Conservation (phyloP, 1,140 invertebrate species). For the Caenorhabditis latens region DNA sequence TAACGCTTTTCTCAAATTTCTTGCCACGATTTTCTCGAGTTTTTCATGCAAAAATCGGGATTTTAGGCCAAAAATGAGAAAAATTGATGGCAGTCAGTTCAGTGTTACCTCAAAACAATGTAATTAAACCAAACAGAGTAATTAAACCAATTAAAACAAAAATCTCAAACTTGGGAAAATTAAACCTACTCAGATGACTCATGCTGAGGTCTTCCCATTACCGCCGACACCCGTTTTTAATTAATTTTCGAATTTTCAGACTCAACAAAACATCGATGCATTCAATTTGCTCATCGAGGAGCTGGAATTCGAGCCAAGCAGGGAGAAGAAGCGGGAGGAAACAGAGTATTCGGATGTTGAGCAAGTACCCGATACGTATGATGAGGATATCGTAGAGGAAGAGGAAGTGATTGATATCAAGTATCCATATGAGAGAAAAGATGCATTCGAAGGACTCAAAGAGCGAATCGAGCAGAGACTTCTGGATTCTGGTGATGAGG, state of each 20-base stretch:
- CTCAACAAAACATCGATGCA: background rate
- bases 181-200: constrained; percentile 46
- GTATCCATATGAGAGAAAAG: constrained; percentile 41
- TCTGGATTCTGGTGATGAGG: constrained; percentile 7
- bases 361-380: background rate
- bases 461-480: constrained; percentile 14
- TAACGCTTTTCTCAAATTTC: background rate
- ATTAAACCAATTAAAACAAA: background rate
- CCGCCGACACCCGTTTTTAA: constrained; percentile 2
- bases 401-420: constrained; percentile 10
- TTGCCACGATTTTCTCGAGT: background rate
- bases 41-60: background rate
- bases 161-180: constrained; percentile 46
- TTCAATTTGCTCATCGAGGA: constrained; percentile 4
- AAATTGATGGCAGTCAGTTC: background rate
- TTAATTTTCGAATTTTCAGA: background rate
- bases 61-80: background rate
- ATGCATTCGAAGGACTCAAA: background rate
- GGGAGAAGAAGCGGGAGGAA: too few relatives aligned
- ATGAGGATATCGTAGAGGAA: background rate
- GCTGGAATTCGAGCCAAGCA: background rate
- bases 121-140: background rate
- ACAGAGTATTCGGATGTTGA: background rate
- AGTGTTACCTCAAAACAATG: constrained; percentile 18
- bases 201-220: constrained; percentile 31